Evolutionary conservation across 2,888 invertebrate genomes (phyloP).

Genomic region (Barypeithes pellucidus): DNA sequence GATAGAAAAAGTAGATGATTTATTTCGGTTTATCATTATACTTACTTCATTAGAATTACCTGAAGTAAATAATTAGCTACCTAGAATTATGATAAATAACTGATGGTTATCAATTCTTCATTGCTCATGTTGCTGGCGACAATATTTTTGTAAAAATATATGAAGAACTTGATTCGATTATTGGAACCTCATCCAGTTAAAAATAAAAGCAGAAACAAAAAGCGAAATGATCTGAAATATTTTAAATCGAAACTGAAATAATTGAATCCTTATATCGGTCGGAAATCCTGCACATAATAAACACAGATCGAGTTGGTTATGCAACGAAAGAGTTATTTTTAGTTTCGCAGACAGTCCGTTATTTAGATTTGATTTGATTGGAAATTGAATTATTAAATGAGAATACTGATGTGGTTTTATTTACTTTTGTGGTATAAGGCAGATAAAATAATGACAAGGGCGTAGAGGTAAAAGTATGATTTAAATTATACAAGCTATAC

Average conservation of each 20-base stretch:
- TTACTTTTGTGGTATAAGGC: background rate
- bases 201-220: slow-evolving; percentile 13
- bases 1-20: slow-evolving; percentile 23
- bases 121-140: too few species aligned
- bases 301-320: slow-evolving; percentile 22
- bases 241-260: slow-evolving; percentile 28
- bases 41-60: too few species aligned
- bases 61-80: too few species aligned
- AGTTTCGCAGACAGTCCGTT: slow-evolving; percentile 30
- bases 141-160: too few species aligned
- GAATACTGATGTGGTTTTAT: slow-evolving; percentile 1
- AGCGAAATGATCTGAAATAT: slow-evolving; percentile 27
- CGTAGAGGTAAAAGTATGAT: background rate
- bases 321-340: slow-evolving; percentile 32
- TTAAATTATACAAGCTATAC: too few species aligned
- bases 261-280: slow-evolving; percentile 28
- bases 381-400: slow-evolving; percentile 29
- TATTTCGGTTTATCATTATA: slow-evolving; percentile 28
- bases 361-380: slow-evolving; percentile 29
- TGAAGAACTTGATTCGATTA: too few species aligned
- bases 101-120: too few species aligned
- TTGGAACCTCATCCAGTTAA: background rate
- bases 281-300: slow-evolving; percentile 42
- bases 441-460: background rate
- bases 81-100: background rate